Base-by-base conservation (phyloP, 2,113 vertebrate genomes). In the Atrichornis clamosus region DNA sequence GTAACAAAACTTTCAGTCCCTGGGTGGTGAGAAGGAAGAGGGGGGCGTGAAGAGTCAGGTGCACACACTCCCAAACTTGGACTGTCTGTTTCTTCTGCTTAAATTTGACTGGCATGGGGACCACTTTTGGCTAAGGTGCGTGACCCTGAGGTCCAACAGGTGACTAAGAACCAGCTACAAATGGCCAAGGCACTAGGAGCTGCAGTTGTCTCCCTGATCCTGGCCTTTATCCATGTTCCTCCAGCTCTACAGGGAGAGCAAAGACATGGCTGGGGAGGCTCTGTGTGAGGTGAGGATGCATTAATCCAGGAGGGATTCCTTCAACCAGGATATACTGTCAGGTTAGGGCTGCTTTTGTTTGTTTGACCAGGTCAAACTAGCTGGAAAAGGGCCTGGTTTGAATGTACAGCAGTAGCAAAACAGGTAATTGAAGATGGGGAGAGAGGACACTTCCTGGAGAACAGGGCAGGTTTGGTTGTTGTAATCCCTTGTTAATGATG, bases 201-300 rank as follows among this genome's bases (percentile, higher is more conserved):
- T 15, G 3, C 27, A 41, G 22, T 0, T 69, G 17, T 6, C 5
- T 18, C 2, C 20, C 23, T 47, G 15, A 42, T 86, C 30, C 39
- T 65, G 37, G 30, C 16, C 24, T 60, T 19, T 21, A 28, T 50
- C 28, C 8, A 1, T 11, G 24, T 37, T 84, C 50, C 44, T 1
- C 3, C 0, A 2, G 4, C 10, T 49, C 9, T 69, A 3, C 0
- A 2, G 26, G 7, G 10, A 39, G 22, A 77, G 12, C 13, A 56
- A n/a, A 68, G 56, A 11, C 3, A 5, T 26, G 35, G 6, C 64
- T 84, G 53, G 49, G 24, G 32, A 87, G 24, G 46, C 13, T 74
- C 20, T 75, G 52, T 87, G 70, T 14, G 20, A 33, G 17, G 15
- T 42, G 65, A 62, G 18, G 23, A 33, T 52, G 24, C 30, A 33